Evolutionary conservation across 2,888 invertebrate species (phyloP).

Genomic region (Apomyelois bistriatella): DNA sequence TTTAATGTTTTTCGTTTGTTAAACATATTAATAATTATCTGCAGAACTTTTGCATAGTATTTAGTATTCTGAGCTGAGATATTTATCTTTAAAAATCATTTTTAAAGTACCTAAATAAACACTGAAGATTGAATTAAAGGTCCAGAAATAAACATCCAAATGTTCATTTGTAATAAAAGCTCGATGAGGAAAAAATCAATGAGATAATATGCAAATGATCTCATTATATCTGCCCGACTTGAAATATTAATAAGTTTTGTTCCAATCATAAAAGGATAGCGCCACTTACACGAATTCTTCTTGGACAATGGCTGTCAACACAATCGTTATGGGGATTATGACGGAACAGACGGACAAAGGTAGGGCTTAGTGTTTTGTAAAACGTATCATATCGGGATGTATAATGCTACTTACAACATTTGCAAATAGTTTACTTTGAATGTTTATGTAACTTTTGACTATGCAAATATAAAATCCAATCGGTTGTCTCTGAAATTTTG

Average conservation of each 20-base stretch:
- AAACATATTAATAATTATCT: too few relatives aligned
- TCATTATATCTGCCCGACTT: constrained; percentile 3
- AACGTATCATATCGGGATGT: constrained; percentile 17
- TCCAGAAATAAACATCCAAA: neutral
- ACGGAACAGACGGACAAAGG: constrained; percentile 49
- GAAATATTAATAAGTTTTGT: neutral
- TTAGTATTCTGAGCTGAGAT: too few relatives aligned
- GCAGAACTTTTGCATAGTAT: too few relatives aligned
- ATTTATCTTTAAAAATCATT: too few relatives aligned
- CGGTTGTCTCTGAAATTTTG: too few relatives aligned
- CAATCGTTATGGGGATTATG: constrained; percentile 40
- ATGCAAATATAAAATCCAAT: too few relatives aligned
- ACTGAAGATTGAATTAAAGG: too few relatives aligned
- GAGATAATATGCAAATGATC: constrained; percentile 7
- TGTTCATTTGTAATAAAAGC: neutral
- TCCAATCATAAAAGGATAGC: constrained; percentile 14
- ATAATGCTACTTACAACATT: neutral
- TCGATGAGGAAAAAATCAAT: constrained; percentile 3
- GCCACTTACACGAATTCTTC: constrained; percentile 23
- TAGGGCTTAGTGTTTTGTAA: constrained; percentile 42
- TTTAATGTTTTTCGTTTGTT: too few relatives aligned
- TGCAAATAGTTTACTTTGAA: too few relatives aligned
- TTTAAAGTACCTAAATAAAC: too few relatives aligned
- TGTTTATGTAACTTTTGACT: too few relatives aligned
- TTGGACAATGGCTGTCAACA: constrained; percentile 64